Evolutionary conservation across 2,797 vertebrate genomes (phyloP), one percentile per base, ranked within the genome.

Genomic region (Hirundo rustica): DNA sequence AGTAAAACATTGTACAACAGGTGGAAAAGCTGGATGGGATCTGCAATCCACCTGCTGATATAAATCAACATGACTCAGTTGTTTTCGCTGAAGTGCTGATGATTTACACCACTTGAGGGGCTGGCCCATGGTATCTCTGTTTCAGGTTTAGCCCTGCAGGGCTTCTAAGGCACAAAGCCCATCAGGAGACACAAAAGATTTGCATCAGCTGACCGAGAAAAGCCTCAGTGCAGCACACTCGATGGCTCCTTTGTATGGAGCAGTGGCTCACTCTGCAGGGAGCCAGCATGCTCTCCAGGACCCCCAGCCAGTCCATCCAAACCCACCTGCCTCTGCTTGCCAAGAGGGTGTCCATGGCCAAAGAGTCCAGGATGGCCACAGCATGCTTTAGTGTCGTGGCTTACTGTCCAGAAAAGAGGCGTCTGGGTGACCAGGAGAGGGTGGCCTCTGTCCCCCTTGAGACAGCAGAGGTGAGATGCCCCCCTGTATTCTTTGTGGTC

Each of bases 361-460:
- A 16, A 57, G 21, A n/a, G 9, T 40, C 42, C 26, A 30, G 54
- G 34, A 64, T 34, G 48, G 44, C 2, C 16, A 34, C 44, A 66
- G 65, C 5, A 7, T 57, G 30, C 55, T 54, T 57, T 57, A 57
- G 62, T 9, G 3, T 26, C 55, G 47, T 12, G 3, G 12, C 47
- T 51, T 21, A 14, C 9, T 18, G 26, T 16, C 54, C 2, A 2
- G 30, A 32, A 76, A 88, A 83, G 36, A 57, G 32, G 19, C 0
- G 0, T 13, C 20, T 1, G 9, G 23, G 55, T 57, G 54, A 79
- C 27, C 14, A n/a, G 53, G 32, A 4, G 1, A 73, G 30, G 55
- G 53, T 74, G 61, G 40, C 27, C 38, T 21, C 4, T 16, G 54
- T 48, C 42, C 7, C 13, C 48, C 76, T 55, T 0, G 2, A 61